Base-by-base conservation (phyloP, 1,140 invertebrate species). In the Drosophila saltans region DNA sequence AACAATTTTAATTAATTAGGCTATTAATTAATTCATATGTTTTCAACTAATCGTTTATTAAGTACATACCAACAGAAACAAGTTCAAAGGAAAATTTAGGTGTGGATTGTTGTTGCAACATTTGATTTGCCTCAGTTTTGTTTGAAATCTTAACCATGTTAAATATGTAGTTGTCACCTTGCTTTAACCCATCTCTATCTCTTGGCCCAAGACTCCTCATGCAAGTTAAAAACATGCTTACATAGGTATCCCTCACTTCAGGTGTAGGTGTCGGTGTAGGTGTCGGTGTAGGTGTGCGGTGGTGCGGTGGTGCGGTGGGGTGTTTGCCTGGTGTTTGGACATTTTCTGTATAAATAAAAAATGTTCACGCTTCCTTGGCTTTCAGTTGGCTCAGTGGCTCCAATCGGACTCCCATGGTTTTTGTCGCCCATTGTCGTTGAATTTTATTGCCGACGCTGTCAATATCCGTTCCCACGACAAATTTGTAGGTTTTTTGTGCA, bases 281-380 rank as follows among this genome's bases (percentile, higher is more conserved):
- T 6, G 43, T n/a, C n/a, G 1, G 3, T 16, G 21, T 24, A 8
- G 16, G 8, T 26, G 21, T 10, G n/a, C n/a, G n/a, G n/a, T n/a
- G n/a, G n/a, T n/a, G n/a, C 9, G 1, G 43, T 11, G 43, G 43
- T n/a, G 5, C 2, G 8, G 8, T 16, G 16, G 16, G 16, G 16
- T 16, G 16, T 16, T 16, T 16, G 16, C 16, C 16, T 16, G 16
- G 0, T 16, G 16, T 2, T 7, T 16, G 45, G 45, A 24, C 24
- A 52, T 52, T 10, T 52, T 52, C 24, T 75, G 63, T 57, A 75
- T 75, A 69, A 75, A 75, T 75, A 75, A 75, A 59, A 63, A 48
- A 75, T 75, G 65, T 61, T 62, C 73, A 62, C 72, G 73, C 58
- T 69, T 75, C 72, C 65, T 69, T 75, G 66, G 56, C 41, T 40